Percentiles rank a stretch among this genome's conserved stretches.
These are phyloP conservation scores for Capromys pilorides DNA, from an alignment of 2,797 vertebrate species.

Conservation along the genomic window DNA sequence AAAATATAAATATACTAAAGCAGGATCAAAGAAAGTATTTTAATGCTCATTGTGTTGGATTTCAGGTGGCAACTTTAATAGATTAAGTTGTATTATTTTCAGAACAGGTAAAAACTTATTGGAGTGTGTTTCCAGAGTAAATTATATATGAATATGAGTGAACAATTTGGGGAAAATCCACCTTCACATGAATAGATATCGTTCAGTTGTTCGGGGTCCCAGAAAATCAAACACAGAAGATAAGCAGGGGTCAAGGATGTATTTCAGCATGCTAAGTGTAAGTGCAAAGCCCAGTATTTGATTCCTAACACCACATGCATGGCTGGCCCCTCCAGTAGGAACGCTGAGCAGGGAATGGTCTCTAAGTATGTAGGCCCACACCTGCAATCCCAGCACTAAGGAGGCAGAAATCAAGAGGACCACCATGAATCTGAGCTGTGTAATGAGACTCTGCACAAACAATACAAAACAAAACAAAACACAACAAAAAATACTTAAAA, in stretches of 20 bases:
- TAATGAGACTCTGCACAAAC: no score
- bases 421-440: no score
- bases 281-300: no score
- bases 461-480: no score
- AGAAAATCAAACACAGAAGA: neutral
- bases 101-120: neutral
- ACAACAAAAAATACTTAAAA: no score
- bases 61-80: neutral
- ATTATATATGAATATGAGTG: neutral
- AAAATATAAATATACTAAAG: conserved; percentile 19
- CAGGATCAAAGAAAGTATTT: neutral
- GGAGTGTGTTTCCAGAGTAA: neutral
- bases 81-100: no score
- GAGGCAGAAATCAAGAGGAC: no score
- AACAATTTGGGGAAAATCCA: neutral
- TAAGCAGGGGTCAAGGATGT: neutral
- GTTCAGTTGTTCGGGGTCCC: neutral
- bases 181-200: neutral
- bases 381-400: no score
- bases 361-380: no score
- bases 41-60: neutral
- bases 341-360: no score
- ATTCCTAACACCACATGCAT: no score
- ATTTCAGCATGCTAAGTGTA: no score
- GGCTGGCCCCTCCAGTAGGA: fast-evolving